A percentile compares a stretch with the other conserved stretches of the same genome.
Conservation (phyloP, 2,888 invertebrate species). For the Epinotia ramella region DNA sequence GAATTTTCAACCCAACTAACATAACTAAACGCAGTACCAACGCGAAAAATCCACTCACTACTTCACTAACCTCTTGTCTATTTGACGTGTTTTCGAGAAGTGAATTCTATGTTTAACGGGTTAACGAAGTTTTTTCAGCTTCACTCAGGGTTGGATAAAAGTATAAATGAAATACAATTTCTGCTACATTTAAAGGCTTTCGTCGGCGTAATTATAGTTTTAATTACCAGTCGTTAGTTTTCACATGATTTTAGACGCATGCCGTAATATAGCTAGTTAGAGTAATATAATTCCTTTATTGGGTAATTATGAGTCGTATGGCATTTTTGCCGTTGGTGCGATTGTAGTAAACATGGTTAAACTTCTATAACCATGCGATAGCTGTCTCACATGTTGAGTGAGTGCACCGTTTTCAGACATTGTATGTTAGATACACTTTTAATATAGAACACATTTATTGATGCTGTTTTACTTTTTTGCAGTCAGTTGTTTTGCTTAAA, state of each 20-base stretch:
- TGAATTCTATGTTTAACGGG: not conserved
- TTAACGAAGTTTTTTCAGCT: not conserved
- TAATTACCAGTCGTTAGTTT: conserved; percentile 47
- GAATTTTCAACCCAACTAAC: conserved; percentile 60
- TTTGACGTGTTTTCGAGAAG: not conserved
- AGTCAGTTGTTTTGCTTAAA: too few species aligned
- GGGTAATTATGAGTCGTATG: conserved; percentile 36
- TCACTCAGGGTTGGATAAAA: not conserved
- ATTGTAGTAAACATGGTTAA: conserved; percentile 5
- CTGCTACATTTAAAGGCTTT: conserved; percentile 49
- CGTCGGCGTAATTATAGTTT: conserved; percentile 46
- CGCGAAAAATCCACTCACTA: conserved; percentile 19
- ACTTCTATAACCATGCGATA: not conserved
- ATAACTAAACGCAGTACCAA: conserved; percentile 52
- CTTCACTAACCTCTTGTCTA: conserved; percentile 20
- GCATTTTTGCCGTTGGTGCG: conserved; percentile 21
- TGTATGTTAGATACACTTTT: too few species aligned
- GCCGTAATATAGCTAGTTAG: conserved; percentile 37
- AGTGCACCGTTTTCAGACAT: not conserved
- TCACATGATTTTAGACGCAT: conserved; percentile 43
- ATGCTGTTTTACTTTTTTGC: too few species aligned
- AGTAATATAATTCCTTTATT: conserved; percentile 32
- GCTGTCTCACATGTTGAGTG: not conserved
- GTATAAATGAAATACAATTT: conserved; percentile 47
- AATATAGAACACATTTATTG: too few species aligned